Base-by-base conservation (phyloP, 2,797 vertebrate genomes). In the Euphonia xanthogaster region DNA sequence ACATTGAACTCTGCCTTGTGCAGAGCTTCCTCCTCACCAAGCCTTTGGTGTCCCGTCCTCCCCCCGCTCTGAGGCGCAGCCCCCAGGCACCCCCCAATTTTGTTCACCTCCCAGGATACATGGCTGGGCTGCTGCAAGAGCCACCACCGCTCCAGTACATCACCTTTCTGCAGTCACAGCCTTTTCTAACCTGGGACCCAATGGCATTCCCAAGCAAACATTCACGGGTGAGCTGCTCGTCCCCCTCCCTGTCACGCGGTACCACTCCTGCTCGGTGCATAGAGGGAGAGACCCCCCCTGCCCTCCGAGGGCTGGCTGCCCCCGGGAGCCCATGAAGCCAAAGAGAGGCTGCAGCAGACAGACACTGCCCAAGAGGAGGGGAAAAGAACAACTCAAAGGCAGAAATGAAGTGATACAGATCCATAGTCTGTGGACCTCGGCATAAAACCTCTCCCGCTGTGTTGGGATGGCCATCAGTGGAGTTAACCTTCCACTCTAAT, bases 401-500 rank as follows among this genome's bases (percentile, higher is more conserved):
- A 93, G 68, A 93, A 87, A 76, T 25, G 30, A 73, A 94, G 74
- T 1, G 3, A 92, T n/a, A 81, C 12, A 45, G 70, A 76, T 84
- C 60, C 13, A 4, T 6, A 50, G 57, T 53, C 66, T 2, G 0
- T 6, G 28, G 76, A 67, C 48, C 62, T 78, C 0, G 0, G 24
- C 54, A 70, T 21, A 74, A 82, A 89, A 70, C 54, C 42, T 60
- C 53, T 90, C 92, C 90, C 0, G 5, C 87, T 72, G 89, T 0
- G 27, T n/a, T 68, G 68, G 12, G 9, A 70, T 75, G 89, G 86
- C 76, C 79, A 53, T 91, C 79, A 75, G 81, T 0, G 0, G 47
- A 82, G 66, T 90, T 94, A 93, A 84, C 85, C 89, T 88, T 94
- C 91, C 11, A 3, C 74, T 95, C 67, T 94, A 95, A 96, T 96